Evolutionary conservation across 2,888 invertebrate species (phyloP), one percentile per base, ranked within the genome.

Genomic region (Synanthedon formicaeformis): DNA sequence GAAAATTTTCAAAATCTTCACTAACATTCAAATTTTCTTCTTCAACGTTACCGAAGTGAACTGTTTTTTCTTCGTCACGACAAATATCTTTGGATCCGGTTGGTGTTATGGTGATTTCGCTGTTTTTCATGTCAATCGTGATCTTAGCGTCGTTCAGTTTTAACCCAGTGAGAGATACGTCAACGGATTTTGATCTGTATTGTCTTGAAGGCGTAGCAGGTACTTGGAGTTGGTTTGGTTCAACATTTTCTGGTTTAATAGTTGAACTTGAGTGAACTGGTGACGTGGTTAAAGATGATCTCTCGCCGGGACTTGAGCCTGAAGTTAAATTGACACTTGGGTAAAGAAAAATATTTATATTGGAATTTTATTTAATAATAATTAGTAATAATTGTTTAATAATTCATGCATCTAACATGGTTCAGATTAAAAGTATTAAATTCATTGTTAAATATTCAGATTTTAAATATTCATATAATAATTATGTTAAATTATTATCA

Each of bases 141-240:
- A 86, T 77, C 70, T 76, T 78, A 16, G 85, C 79, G 14, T 84
- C 85, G 6, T 84, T 81, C 4, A 85, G 59, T 41, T 67, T 72
- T 4, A 86, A 59, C 1, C 77, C 77, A 2, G 78, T 66, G 2
- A 88, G 73, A 1, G 88, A 80, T 1, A 89, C 85, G 57, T 90
- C 90, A 2, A 90, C 87, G 0, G 90, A 90, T 70, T 87, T 89
- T 0, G 90, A 90, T 41, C 90, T 72, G 58, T 75, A 78, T 58
- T 89, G 89, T 55, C 87, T 78, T 41, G 78, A 73, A 54, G 80
- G 80, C 14, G 76, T 69, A 54, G 69, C 55, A 12, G 86, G 86
- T 12, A 83, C 69, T 57, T 75, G 72, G 0, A 86, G 67, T 63
- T 85, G 86, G 61, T 83, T 81, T 2, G 73, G 54, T 16, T 84